phyloP scores from a whole-genome alignment of 1,140 invertebrate species.

The Zaprionus vittiger region DNA sequence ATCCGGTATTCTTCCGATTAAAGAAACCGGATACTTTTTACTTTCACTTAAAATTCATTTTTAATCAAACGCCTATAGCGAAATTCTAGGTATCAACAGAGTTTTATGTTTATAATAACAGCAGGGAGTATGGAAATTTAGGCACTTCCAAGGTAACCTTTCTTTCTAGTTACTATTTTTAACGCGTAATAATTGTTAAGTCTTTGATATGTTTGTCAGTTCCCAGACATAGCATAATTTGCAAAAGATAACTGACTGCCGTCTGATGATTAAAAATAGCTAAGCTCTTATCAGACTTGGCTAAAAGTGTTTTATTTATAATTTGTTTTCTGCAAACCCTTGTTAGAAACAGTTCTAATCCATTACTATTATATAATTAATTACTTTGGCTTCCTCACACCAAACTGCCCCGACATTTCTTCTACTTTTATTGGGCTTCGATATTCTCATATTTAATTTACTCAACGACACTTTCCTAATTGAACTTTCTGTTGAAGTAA shows the following conservation, averaged over 20 bases:
- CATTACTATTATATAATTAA: slow-evolving; percentile 2
- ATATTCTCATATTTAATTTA: slow-evolving; percentile 11
- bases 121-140: background rate
- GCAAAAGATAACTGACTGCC: background rate
- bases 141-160: background rate
- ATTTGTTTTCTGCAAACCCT: background rate
- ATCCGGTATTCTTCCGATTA: too few relatives aligned
- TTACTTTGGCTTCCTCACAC: slow-evolving; percentile 13
- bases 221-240: background rate
- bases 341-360: slow-evolving; percentile 1
- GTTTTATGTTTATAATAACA: background rate
- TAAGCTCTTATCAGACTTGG: background rate
- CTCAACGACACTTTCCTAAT: slow-evolving; percentile 3
- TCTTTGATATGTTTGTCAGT: background rate
- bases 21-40: too few relatives aligned
- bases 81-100: too few relatives aligned
- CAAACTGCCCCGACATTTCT: background rate
- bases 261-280: background rate
- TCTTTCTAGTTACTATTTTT: background rate
- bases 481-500: slow-evolving; percentile 10
- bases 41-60: too few relatives aligned
- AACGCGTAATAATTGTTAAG: background rate
- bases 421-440: background rate
- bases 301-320: background rate
- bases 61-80: too few relatives aligned